Evolutionary conservation across 1,140 invertebrate species (phyloP).

Genomic region (Globodera ellingtonae): DNA sequence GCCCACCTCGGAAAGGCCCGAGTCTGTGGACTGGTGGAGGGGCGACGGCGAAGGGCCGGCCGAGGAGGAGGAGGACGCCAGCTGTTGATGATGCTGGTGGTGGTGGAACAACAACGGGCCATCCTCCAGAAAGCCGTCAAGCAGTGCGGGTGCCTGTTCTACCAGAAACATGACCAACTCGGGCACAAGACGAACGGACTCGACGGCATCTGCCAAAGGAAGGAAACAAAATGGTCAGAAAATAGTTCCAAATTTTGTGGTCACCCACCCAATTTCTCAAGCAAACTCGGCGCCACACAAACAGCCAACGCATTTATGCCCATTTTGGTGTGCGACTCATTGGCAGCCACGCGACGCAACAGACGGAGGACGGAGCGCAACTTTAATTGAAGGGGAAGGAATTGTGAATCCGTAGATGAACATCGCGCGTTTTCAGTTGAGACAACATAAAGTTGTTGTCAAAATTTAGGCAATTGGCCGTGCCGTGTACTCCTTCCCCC

Average conservation of each 20-base stretch:
- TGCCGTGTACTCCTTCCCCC: background rate
- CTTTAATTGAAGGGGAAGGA: background rate
- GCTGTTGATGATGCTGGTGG: background rate
- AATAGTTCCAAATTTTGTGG: background rate
- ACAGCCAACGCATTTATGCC: conserved; percentile 44
- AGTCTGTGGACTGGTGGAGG: conserved; percentile 56
- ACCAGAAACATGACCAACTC: conserved; percentile 48
- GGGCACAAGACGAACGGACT: conserved; percentile 45
- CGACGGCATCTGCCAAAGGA: conserved; percentile 38
- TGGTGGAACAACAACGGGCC: conserved; percentile 34
- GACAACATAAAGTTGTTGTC: too few relatives aligned
- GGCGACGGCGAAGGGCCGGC: conserved; percentile 6
- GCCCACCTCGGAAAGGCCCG: conserved; percentile 49
- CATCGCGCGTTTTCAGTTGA: too few relatives aligned
- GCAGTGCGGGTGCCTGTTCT: conserved; percentile 47
- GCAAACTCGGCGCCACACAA: conserved; percentile 48
- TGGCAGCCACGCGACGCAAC: conserved; percentile 33
- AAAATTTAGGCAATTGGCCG: too few relatives aligned
- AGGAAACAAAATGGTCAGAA: background rate
- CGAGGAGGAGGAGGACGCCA: background rate
- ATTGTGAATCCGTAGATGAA: too few relatives aligned
- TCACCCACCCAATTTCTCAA: conserved; percentile 51
- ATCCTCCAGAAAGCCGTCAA: conserved; percentile 49
- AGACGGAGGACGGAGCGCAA: conserved; percentile 42
- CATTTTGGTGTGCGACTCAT: conserved; percentile 47